Percentiles rank a stretch among this genome's conserved stretches.
These are phyloP conservation scores for Gallinago stenura DNA, from an alignment of 2,797 vertebrate genomes.

Conservation along the genomic window DNA sequence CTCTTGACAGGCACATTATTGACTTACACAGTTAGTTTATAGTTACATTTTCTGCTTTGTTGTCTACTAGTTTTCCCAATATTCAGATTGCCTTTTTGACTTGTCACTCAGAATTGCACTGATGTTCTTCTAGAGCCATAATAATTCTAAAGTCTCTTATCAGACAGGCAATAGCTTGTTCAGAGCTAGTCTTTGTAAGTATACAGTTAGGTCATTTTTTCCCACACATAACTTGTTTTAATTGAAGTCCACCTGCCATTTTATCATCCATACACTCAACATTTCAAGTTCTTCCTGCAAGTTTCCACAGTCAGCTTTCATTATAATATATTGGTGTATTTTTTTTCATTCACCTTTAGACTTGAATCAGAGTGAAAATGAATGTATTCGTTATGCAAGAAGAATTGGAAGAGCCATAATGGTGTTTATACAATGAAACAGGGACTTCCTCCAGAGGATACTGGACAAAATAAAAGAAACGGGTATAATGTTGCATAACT, in stretches of 20 bases:
- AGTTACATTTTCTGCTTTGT: not conserved
- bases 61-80: not conserved
- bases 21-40: not conserved
- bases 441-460: not conserved
- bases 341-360: not conserved
- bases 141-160: not conserved
- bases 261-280: not conserved
- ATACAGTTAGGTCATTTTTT: not conserved
- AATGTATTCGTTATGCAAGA: not conserved
- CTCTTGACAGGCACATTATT: not conserved
- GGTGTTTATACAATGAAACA: not conserved
- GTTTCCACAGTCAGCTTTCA: not conserved
- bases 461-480: not conserved
- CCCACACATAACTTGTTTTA: not conserved
- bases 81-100: not conserved
- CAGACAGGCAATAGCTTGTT: not conserved
- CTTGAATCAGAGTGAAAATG: not conserved
- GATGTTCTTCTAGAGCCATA: not conserved
- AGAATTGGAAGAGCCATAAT: not conserved
- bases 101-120: not conserved
- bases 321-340: not conserved
- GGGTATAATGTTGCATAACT: not conserved
- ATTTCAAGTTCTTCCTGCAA: not conserved
- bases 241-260: not conserved
- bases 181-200: not conserved